Base-by-base conservation (phyloP, 2,113 vertebrate species). In the Polyodon spathula region DNA sequence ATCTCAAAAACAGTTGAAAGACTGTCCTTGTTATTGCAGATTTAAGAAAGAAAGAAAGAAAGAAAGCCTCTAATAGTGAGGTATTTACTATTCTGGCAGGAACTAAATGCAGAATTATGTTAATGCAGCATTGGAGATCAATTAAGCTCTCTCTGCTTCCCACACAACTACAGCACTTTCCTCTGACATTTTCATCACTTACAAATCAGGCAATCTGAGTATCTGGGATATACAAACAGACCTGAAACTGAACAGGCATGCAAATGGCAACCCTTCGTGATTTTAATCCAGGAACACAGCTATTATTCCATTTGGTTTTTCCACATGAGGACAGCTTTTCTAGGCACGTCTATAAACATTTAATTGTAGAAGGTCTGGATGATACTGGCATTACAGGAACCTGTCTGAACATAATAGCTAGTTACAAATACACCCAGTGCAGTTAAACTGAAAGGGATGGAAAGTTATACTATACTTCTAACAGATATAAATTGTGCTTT, bases 401-500 rank as follows among this genome's bases (percentile, higher is more conserved):
- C 4, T 14, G 10, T 14, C 4, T 50, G 10, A 5, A 50, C 46
- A 50, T 50, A n/a, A 50, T 50, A 10, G 11, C 46, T 50, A 50
- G 46, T 50, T 12, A 50, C 46, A 4, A 50, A 50, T 12, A 50
- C 46, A 7, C 10, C 11, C 46, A 50, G 46, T 12, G 46, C n/a
- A 50, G 46, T n/a, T 14, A n/a, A 50, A 50, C 46, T 12, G 11
- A 50, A 5, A 12, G 11, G 11, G n/a, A 12, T 10, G n/a, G 11
- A 12, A 50, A n/a, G 46, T 50, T 50, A n/a, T n/a, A n/a, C n/a
- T 50, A 12, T 10, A 12, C 46, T 50, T 5, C 46, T 10, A 5
- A 14, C 11, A 12, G 10, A 37, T 17, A 7, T 44, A 37, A 54
- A 73, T 69, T 66, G 68, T 76, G 58, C 66, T 64, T 64, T 63